These are phyloP conservation scores for Congeria kusceri DNA, from an alignment of 2,888 invertebrate genomes.

Conservation along the genomic window DNA sequence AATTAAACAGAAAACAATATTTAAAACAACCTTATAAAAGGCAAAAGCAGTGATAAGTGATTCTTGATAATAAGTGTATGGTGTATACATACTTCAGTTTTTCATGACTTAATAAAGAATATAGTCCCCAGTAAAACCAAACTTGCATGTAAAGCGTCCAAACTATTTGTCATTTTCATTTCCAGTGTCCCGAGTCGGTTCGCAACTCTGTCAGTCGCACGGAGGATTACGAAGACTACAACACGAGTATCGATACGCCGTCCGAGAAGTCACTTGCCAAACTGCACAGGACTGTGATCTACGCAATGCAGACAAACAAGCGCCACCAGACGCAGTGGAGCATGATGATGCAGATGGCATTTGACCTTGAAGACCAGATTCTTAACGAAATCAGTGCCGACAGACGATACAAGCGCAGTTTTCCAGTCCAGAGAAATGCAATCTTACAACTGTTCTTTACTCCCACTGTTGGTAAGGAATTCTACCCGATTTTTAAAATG, in stretches of 20 bases:
- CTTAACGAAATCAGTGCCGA: slow-evolving; percentile 88
- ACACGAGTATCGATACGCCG: slow-evolving; percentile 77
- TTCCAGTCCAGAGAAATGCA: slow-evolving; percentile 42
- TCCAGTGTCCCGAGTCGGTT: slow-evolving; percentile 83
- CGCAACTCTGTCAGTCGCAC: slow-evolving; percentile 74
- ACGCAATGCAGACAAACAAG: slow-evolving; percentile 92
- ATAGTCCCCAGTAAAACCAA: too few relatives aligned
- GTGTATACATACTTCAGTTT: too few relatives aligned
- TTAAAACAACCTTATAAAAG: too few relatives aligned
- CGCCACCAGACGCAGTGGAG: slow-evolving; percentile 97
- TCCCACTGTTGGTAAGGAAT: slow-evolving; percentile 83
- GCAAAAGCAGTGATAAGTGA: too few relatives aligned
- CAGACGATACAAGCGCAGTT: slow-evolving; percentile 67
- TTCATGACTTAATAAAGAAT: too few relatives aligned
- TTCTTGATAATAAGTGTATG: neutral
- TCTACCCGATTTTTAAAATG: neutral
- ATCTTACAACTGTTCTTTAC: slow-evolving; percentile 80
- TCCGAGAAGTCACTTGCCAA: slow-evolving; percentile 94
- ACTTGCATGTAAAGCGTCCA: too few relatives aligned
- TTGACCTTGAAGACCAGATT: slow-evolving; percentile 94
- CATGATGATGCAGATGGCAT: slow-evolving; percentile 90
- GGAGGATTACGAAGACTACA: slow-evolving; percentile 83
- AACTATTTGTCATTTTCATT: too few relatives aligned
- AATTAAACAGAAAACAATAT: too few relatives aligned
- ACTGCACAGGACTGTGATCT: slow-evolving; percentile 88